Evolutionary conservation across 2,888 invertebrate species (phyloP).

Genomic region (Yponomeuta sedellus): DNA sequence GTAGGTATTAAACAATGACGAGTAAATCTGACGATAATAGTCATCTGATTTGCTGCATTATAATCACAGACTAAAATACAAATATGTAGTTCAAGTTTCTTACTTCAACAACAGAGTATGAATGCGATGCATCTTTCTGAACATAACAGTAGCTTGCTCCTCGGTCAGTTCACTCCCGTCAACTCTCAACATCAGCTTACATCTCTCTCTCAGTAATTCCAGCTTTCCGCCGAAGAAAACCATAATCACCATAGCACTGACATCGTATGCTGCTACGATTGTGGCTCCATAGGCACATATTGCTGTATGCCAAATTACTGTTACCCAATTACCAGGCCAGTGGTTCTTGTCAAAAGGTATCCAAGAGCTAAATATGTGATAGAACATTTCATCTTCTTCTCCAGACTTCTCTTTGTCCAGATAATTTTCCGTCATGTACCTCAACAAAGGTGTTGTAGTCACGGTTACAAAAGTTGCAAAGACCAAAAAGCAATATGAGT

Average conservation of each 20-base stretch:
- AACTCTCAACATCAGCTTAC: constrained; percentile 42
- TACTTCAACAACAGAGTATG: constrained; percentile 51
- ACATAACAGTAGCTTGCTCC: constrained; percentile 28
- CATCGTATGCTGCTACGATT: constrained; percentile 53
- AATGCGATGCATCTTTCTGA: constrained; percentile 43
- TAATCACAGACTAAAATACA: too few species aligned
- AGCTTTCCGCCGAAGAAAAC: constrained; percentile 59
- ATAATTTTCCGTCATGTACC: constrained; percentile 27
- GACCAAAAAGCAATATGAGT: constrained; percentile 54
- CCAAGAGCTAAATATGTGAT: constrained; percentile 63
- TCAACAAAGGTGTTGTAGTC: constrained; percentile 40
- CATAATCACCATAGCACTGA: constrained; percentile 46
- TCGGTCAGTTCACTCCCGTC: constrained; percentile 28
- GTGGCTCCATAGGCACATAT: constrained; percentile 44
- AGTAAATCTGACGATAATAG: too few species aligned
- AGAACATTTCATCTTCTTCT: constrained; percentile 48
- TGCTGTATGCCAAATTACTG: constrained; percentile 43
- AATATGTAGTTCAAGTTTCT: constrained; percentile 25
- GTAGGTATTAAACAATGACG: too few species aligned
- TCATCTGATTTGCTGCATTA: too few species aligned
- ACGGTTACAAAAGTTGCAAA: constrained; percentile 44
- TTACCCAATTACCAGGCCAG: constrained; percentile 53
- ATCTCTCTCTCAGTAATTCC: constrained; percentile 49
- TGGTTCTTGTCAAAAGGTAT: constrained; percentile 55
- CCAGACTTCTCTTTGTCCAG: not conserved